phyloP scores from a whole-genome alignment of 2,888 invertebrate genomes.

The Artemia sp. region DNA sequence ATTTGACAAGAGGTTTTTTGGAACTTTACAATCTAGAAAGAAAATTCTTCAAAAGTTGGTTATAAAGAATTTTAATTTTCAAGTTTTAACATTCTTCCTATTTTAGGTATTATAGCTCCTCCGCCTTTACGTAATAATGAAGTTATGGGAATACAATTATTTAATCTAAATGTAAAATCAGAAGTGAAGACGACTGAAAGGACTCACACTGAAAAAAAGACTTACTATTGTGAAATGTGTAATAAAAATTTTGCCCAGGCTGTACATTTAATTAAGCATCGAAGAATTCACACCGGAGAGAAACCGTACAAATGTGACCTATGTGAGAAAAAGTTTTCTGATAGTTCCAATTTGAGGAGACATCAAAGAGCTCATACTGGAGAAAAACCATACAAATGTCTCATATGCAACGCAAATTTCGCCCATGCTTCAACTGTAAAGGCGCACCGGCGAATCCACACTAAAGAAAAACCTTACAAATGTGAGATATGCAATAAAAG shows the following conservation, averaged over 20 bases:
- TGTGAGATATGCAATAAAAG: background rate
- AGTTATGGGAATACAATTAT: too few species aligned
- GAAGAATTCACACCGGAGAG: slow-evolving; percentile 24
- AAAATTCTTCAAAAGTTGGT: too few species aligned
- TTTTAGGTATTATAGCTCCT: too few species aligned
- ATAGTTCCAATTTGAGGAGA: background rate
- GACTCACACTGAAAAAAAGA: slow-evolving; percentile 25
- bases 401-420: background rate
- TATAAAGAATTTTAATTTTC: too few species aligned
- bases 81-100: too few species aligned
- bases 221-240: slow-evolving; percentile 26
- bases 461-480: slow-evolving; percentile 8
- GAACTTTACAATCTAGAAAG: too few species aligned
- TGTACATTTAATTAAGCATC: slow-evolving; percentile 26
- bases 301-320: slow-evolving; percentile 18
- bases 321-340: slow-evolving; percentile 15
- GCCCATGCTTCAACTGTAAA: background rate
- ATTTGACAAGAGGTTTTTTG: too few species aligned
- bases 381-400: background rate
- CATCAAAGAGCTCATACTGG: background rate
- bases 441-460: background rate
- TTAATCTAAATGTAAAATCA: too few species aligned
- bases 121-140: too few species aligned
- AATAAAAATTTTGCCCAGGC: slow-evolving; percentile 25
- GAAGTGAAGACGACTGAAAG: slow-evolving; percentile 25